Conservation (phyloP, 2,113 vertebrate species). For the Salminus brasiliensis region DNA sequence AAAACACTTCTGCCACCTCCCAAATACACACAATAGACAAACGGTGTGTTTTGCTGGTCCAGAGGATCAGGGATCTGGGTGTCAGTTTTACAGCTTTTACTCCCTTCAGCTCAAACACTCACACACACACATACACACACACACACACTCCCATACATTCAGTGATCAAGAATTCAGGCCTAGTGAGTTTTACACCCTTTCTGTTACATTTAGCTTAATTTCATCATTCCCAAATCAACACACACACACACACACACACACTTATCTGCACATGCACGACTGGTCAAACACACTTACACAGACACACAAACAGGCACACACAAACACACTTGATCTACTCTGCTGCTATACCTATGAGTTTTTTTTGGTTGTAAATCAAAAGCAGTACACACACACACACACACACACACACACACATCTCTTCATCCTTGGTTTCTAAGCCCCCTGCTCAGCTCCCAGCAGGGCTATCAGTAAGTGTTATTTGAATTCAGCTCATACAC, state of each 20-base stretch:
- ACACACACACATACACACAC: not conserved
- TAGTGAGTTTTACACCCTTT: not conserved
- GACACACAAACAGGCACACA: no score
- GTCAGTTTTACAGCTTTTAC: not conserved
- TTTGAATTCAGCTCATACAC: conserved; percentile 45
- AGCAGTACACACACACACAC: no score
- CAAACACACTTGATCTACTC: no score
- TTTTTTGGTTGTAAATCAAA: no score
- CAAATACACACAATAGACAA: no score
- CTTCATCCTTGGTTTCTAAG: conserved; percentile 2
- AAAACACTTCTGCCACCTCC: no score
- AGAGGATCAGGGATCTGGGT: no score
- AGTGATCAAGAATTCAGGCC: not conserved
- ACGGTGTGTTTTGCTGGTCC: no score
- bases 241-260: not conserved
- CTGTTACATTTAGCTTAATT: not conserved
- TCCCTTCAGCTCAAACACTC: not conserved
- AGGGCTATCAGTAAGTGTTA: not conserved
- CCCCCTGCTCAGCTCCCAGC: not conserved
- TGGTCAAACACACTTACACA: not conserved
- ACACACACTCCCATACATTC: not conserved
- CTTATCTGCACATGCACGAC: no score
- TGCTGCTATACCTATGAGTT: no score
- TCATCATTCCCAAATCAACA: not conserved
- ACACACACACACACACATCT: not conserved